These are phyloP conservation scores for Xiphophorus hellerii DNA, from an alignment of 2,113 vertebrate species.

Conservation along the genomic window DNA sequence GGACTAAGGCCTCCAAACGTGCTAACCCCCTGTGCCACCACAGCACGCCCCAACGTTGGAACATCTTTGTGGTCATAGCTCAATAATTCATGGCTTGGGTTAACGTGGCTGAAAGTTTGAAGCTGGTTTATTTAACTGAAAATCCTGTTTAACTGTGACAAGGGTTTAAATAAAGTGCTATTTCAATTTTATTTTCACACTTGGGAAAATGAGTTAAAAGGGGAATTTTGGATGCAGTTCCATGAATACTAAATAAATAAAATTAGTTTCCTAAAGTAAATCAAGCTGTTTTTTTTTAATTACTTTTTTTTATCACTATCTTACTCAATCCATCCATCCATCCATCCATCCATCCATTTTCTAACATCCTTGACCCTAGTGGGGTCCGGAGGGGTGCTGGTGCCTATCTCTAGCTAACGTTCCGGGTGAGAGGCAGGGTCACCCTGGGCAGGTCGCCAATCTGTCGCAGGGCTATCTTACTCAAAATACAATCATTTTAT, in stretches of 20 bases:
- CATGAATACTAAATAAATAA: neutral
- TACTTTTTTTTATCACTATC: no score
- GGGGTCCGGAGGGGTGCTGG: no score
- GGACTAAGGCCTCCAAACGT: no score
- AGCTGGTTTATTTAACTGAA: slow-evolving; percentile 34
- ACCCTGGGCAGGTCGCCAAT: no score
- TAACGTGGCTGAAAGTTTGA: slow-evolving; percentile 25
- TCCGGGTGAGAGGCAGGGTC: no score
- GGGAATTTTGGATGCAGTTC: neutral
- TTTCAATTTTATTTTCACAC: slow-evolving; percentile 8
- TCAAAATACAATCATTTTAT: neutral
- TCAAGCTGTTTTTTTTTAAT: neutral
- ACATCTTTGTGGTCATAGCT: slow-evolving; percentile 24
- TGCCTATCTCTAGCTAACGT: no score
- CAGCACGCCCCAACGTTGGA: no score
- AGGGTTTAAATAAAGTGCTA: slow-evolving; percentile 25
- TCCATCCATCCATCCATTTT: no score
- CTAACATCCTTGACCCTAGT: no score
- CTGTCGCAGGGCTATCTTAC: no score
- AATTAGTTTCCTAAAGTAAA: neutral
- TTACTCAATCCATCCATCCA: no score
- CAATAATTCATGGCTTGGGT: slow-evolving; percentile 38
- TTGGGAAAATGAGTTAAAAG: neutral
- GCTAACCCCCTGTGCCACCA: no score
- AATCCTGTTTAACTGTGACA: slow-evolving; percentile 35